These are phyloP conservation scores for Lophochroa leadbeateri DNA, from an alignment of 2,113 vertebrate genomes.

Conservation along the genomic window DNA sequence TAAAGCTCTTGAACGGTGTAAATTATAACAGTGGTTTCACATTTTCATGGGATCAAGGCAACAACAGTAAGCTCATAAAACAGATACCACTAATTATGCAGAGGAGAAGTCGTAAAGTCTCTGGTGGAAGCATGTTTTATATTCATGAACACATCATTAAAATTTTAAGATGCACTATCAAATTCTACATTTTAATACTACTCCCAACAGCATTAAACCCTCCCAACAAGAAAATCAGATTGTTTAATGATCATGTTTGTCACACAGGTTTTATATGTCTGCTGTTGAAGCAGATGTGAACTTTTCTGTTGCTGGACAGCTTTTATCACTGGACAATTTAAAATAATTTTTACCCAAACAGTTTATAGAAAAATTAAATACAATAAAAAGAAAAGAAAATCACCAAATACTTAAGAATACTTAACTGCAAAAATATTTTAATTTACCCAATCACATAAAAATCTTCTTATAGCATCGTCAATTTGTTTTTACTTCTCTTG, in stretches of 20 bases:
- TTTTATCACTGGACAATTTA: conserved; percentile 63
- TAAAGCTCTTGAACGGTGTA: conserved; percentile 75
- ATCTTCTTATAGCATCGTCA: conserved; percentile 11
- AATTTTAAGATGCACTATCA: conserved; percentile 84
- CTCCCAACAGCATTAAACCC: conserved; percentile 77
- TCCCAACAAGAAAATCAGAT: conserved; percentile 84
- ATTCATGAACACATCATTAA: conserved; percentile 88
- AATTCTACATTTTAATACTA: conserved; percentile 85
- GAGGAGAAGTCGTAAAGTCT: conserved; percentile 83
- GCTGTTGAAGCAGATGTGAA: conserved; percentile 68
- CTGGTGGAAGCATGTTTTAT: conserved; percentile 82
- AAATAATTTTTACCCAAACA: conserved; percentile 40
- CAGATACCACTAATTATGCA: conserved; percentile 87
- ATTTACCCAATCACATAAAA: conserved; percentile 7
- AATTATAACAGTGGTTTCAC: conserved; percentile 83
- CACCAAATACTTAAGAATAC: neutral
- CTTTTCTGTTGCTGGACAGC: conserved; percentile 48
- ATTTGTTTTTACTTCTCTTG: neutral
- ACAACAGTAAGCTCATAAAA: conserved; percentile 86
- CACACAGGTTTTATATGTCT: conserved; percentile 81
- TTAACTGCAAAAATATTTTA: conserved; percentile 12
- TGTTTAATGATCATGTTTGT: conserved; percentile 80
- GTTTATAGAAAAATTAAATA: neutral
- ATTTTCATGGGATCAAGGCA: conserved; percentile 83
- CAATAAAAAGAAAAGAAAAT: neutral